Evolutionary conservation across 1,140 invertebrate species (phyloP).

Genomic region (Aphaenogaster rudis): DNA sequence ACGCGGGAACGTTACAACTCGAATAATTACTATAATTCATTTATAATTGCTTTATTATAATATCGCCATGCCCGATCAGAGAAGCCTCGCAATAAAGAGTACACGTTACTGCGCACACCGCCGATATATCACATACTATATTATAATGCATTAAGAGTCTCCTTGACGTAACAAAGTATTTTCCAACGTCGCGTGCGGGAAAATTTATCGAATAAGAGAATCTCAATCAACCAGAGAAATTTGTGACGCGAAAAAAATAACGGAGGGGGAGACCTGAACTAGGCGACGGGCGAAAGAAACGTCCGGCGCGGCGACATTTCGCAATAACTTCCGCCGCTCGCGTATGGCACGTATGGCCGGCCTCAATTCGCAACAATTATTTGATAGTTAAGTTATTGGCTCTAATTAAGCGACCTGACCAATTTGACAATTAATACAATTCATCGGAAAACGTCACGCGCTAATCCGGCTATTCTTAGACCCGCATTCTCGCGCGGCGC

Average conservation of each 20-base stretch:
- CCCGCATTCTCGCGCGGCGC: conserved; percentile 29
- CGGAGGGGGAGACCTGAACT: not conserved
- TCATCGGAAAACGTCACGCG: conserved; percentile 85
- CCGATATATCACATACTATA: conserved; percentile 17
- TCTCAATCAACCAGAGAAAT: not conserved
- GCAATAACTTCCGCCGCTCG: conserved; percentile 56
- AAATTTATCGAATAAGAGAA: conserved; percentile 20
- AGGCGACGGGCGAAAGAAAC: conserved; percentile 19
- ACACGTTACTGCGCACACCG: conserved; percentile 1
- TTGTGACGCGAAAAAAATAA: not conserved
- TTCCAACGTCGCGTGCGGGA: conserved; percentile 9
- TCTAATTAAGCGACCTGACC: conserved; percentile 85
- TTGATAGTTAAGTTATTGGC: conserved; percentile 87
- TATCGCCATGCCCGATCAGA: not conserved
- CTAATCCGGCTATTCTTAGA: conserved; percentile 66
- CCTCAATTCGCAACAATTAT: conserved; percentile 87
- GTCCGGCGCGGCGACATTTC: conserved; percentile 19
- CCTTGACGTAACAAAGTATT: conserved; percentile 23
- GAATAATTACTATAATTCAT: not conserved
- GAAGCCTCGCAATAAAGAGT: conserved; percentile 15
- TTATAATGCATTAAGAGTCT: conserved; percentile 17
- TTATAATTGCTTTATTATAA: conserved; percentile 12
- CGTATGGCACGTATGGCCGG: conserved; percentile 78
- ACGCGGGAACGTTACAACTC: not conserved
- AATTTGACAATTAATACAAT: conserved; percentile 87